These are phyloP conservation scores for Polymixis lichenea DNA, from an alignment of 2,888 invertebrate species.

Conservation along the genomic window DNA sequence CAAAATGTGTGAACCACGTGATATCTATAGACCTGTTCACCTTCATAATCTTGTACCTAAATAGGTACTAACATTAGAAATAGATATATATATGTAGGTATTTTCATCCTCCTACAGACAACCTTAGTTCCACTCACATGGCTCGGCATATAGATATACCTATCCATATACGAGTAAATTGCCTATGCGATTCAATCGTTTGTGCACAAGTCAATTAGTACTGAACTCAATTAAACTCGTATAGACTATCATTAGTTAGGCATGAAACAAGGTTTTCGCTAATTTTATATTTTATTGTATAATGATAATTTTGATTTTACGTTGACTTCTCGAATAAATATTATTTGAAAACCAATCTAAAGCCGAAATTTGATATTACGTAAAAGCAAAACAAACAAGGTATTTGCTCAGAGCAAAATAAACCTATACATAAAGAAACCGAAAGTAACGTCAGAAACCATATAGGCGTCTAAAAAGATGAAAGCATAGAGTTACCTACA, in stretches of 20 bases:
- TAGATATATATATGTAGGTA: not conserved
- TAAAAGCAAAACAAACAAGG: slow-evolving; percentile 7
- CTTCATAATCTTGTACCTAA: not conserved
- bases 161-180: slow-evolving; percentile 28
- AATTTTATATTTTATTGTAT: slow-evolving; percentile 8
- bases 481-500: slow-evolving; percentile 35
- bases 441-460: slow-evolving; percentile 1
- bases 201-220: slow-evolving; percentile 47
- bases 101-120: slow-evolving; percentile 27
- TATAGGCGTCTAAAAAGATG: slow-evolving; percentile 8
- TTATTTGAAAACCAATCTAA: slow-evolving; percentile 2
- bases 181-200: slow-evolving; percentile 31
- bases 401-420: slow-evolving; percentile 8
- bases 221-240: slow-evolving; percentile 42
- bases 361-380: slow-evolving; percentile 6
- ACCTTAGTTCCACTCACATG: slow-evolving; percentile 26
- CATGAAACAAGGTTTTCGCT: slow-evolving; percentile 18
- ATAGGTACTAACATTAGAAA: not conserved
- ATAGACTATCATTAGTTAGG: slow-evolving; percentile 13
- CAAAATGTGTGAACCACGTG: not conserved
- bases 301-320: too few relatives aligned
- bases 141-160: slow-evolving; percentile 4
- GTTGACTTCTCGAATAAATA: not conserved
- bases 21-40: not conserved
- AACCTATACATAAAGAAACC: not conserved